These are phyloP conservation scores for Heliconius ismenius DNA, from an alignment of 2,888 invertebrate genomes.

Conservation along the genomic window DNA sequence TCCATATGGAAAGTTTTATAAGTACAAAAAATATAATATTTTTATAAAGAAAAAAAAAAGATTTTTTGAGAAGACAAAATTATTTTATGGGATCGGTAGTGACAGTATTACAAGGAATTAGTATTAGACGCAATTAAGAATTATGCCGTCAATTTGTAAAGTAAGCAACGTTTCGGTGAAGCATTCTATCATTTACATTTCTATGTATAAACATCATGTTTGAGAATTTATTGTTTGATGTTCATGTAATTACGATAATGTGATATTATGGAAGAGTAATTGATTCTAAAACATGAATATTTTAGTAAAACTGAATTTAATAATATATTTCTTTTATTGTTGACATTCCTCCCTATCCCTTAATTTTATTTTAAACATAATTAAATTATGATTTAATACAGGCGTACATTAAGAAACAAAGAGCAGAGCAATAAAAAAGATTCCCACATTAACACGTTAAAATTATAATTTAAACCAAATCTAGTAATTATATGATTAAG, in stretches of 20 bases:
- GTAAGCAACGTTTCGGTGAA: constrained; percentile 56
- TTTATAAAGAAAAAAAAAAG: constrained; percentile 64
- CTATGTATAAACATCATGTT: constrained; percentile 60
- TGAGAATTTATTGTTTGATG: constrained; percentile 55
- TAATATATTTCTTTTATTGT: constrained; percentile 48
- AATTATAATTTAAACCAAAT: constrained; percentile 52
- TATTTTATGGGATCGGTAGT: constrained; percentile 69
- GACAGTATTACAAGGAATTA: constrained; percentile 74
- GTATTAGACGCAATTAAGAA: constrained; percentile 59
- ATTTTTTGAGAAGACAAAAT: constrained; percentile 56
- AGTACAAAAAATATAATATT: constrained; percentile 82
- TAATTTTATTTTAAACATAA: not conserved
- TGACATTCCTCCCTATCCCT: constrained; percentile 16
- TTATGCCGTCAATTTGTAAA: constrained; percentile 62
- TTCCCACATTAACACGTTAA: constrained; percentile 42
- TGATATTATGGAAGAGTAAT: constrained; percentile 62
- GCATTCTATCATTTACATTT: constrained; percentile 69
- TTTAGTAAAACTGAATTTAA: constrained; percentile 77
- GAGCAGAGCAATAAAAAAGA: constrained; percentile 25
- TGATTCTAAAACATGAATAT: constrained; percentile 74
- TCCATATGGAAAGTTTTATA: constrained; percentile 76
- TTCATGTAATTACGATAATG: constrained; percentile 41
- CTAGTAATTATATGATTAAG: constrained; percentile 74
- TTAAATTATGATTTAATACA: constrained; percentile 10
- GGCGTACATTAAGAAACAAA: constrained; percentile 11